Evolutionary conservation across 2,797 vertebrate genomes (phyloP).

Genomic region (Urocyon cinereoargenteus): DNA sequence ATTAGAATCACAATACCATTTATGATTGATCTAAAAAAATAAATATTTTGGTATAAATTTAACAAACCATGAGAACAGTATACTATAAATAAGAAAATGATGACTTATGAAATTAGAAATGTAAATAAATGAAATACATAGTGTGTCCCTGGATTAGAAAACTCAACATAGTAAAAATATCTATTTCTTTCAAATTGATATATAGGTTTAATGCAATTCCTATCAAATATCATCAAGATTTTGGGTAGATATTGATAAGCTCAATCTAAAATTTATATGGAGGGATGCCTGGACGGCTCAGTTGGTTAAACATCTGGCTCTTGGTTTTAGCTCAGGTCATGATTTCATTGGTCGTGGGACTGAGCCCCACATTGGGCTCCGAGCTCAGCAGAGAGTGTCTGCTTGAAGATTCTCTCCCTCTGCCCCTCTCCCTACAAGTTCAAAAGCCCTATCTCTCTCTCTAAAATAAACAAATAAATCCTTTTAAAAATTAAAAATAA

Average conservation of each 20-base stretch:
- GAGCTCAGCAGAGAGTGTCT: background rate
- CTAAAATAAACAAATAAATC: background rate
- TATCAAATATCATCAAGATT: conserved; percentile 7
- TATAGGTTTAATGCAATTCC: background rate
- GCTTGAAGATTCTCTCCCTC: background rate
- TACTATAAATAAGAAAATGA: background rate
- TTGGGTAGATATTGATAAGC: background rate
- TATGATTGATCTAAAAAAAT: background rate
- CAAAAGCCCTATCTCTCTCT: background rate
- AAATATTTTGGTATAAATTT: background rate
- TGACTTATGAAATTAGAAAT: background rate
- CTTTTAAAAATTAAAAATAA: background rate
- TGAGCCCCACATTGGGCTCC: background rate
- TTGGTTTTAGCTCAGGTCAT: background rate
- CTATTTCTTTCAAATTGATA: background rate
- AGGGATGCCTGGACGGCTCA: background rate
- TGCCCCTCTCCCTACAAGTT: background rate
- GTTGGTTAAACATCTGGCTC: background rate
- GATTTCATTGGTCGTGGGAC: background rate
- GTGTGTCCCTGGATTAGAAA: background rate
- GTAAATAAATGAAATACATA: background rate
- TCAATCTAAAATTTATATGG: background rate
- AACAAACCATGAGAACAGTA: background rate
- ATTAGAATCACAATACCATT: background rate
- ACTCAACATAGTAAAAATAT: background rate